Evolutionary conservation across 1,140 invertebrate genomes (phyloP), one percentile per base, ranked within the genome.

Genomic region (Rhizoglyphus robini): DNA sequence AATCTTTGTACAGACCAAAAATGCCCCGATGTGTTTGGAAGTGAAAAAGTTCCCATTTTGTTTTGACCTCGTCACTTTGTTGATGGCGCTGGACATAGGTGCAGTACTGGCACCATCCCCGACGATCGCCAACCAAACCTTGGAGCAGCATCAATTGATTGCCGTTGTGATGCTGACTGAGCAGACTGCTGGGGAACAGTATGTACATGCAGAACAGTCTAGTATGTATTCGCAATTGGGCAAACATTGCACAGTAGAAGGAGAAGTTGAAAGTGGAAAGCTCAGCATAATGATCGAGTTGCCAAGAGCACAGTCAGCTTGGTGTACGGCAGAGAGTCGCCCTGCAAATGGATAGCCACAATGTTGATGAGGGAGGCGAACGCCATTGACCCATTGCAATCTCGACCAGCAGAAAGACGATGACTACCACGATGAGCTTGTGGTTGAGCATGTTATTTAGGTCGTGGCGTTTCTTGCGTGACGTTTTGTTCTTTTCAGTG

Each of bases 401-500:
- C 74, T 96, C 92, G 0, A 92, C 90, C 65, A 88, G 77, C 0
- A 96, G 78, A 74, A 96, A 95, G 0, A 93, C 87, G 0, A 88
- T 87, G 0, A 96, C 90, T 0, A 96, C 89, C 4, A 90, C 88
- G n/a, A 95, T 93, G 2, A 96, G 76, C 91, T 95, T 95, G 4
- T 93, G 1, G 91, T 95, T 73, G 88, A 93, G 72, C n/a, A n/a
- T n/a, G n/a, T 95, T n/a, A 20, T 32, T 34, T n/a, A 20, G 23
- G 77, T 90, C 88, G 65, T 87, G 85, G 71, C 90, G 84, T 8
- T 91, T 79, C 72, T 84, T 82, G 71, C 86, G 84, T 20, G 15
- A 4, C 29, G 48, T 20, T 51, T 13, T 2, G 23, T 51, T 51
- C 15, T 13, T 51, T 27, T 51, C 2, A 51, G 23, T 25, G 48